Base-by-base conservation (phyloP, 1,140 invertebrate genomes). In the Dendrolimus kikuchii region DNA sequence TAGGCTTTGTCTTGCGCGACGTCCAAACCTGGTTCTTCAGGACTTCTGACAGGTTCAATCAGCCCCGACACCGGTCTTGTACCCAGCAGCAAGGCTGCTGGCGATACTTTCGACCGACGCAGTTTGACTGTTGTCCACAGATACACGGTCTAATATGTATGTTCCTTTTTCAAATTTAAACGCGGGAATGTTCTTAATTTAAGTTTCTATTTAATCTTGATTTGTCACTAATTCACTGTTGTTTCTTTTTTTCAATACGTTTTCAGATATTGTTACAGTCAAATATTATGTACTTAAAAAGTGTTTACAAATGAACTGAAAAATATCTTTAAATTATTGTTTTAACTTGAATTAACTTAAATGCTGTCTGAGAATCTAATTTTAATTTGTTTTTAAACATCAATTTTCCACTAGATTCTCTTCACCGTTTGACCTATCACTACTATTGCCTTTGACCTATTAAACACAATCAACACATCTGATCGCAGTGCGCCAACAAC, bases 1-100 rank as follows among this genome's bases (percentile, higher is more conserved):
- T 81, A 88, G 46, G 82, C 73, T 60, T 86, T 85, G 59, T 88
- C 84, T 60, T 86, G 84, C 1, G 86, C 86, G 56, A 87, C 86
- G 74, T 88, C 86, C 52, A 87, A 62, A 40, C 79, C 81, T 46
- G 74, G 80, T 57, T 88, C 86, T 52, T 87, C 86, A n/a, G 85
- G 85, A 46, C 82, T 86, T 44, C 74, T 63, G 8, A 74, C 77
- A 6, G 81, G 84, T 57, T 86, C 82, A 48, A 79, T 69, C 57
- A 87, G 72, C 7, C 82, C 86, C 38, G 82, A 86, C 37, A 87
- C 81, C 23, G 86, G 76, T 60, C 82, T 68, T 50, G 77, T 76
- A 52, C 81, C 81, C 60, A 85, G 76, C 75, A 87, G 77, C 74
- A 86, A 55, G 38, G 84, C 77, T 75, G 77, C 82, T 51, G 82